These are phyloP conservation scores for Latrodectus geometricus DNA, from an alignment of 1,140 invertebrate genomes.

Conservation along the genomic window DNA sequence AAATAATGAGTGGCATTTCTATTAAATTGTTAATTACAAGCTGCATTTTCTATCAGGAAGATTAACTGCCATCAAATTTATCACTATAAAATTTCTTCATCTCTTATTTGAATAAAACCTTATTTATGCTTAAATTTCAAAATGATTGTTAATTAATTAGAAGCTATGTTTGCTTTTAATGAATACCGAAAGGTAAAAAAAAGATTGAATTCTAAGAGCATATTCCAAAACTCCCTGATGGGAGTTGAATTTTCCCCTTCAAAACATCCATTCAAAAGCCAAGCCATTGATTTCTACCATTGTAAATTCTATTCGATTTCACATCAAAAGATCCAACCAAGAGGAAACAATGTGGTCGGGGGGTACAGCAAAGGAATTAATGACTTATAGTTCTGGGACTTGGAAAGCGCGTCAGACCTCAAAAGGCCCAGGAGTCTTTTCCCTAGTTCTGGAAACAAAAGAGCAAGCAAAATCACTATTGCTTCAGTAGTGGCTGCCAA, in stretches of 20 bases:
- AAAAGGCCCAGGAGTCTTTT: neutral
- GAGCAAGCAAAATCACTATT: neutral
- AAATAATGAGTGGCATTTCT: too few relatives aligned
- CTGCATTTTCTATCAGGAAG: too few relatives aligned
- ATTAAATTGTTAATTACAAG: too few relatives aligned
- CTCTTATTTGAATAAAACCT: too few relatives aligned
- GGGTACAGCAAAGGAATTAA: neutral
- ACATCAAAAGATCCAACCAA: neutral
- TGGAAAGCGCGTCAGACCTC: neutral
- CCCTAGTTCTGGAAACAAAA: neutral
- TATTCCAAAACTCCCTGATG: neutral
- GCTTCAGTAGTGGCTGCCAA: slow-evolving; percentile 13
- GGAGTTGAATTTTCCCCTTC: neutral
- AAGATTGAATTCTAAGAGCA: neutral
- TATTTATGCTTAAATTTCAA: too few relatives aligned
- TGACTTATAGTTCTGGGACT: neutral
- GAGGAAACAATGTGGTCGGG: neutral
- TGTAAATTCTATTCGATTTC: slow-evolving; percentile 2
- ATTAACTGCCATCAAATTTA: too few relatives aligned
- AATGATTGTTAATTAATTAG: neutral
- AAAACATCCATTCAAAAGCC: neutral
- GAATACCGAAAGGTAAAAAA: neutral
- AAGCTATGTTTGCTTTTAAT: neutral
- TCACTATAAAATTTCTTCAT: too few relatives aligned
- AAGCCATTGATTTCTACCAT: neutral